Evolutionary conservation across 2,888 invertebrate genomes (phyloP).

Genomic region (Marronus borbonicus): DNA sequence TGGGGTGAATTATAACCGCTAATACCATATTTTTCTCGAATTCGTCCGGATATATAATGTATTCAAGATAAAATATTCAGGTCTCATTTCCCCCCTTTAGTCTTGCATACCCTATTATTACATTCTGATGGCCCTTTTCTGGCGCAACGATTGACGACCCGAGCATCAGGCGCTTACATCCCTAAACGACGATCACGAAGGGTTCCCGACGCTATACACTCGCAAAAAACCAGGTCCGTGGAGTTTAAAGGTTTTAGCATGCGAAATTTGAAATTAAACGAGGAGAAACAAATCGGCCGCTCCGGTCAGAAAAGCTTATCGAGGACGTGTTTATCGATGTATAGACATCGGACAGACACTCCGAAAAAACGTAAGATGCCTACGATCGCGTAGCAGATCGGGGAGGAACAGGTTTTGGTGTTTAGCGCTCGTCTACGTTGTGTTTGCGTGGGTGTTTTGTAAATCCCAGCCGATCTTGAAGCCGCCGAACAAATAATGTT

Average conservation of each 20-base stretch:
- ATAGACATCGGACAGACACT: slow-evolving; percentile 4
- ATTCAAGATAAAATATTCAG: slow-evolving; percentile 68
- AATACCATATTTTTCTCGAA: slow-evolving; percentile 66
- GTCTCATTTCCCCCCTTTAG: slow-evolving; percentile 67
- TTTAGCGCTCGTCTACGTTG: slow-evolving; percentile 36
- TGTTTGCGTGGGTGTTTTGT: slow-evolving; percentile 52
- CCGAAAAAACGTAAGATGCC: slow-evolving; percentile 6
- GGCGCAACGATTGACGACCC: slow-evolving; percentile 55
- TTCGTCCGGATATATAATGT: slow-evolving; percentile 63
- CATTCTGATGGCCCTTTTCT: slow-evolving; percentile 68
- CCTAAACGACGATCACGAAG: slow-evolving; percentile 28
- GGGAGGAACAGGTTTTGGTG: slow-evolving; percentile 42
- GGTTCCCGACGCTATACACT: slow-evolving; percentile 15
- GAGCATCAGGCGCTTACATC: slow-evolving; percentile 31
- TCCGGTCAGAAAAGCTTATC: slow-evolving; percentile 13
- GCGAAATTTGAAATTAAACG: slow-evolving; percentile 40
- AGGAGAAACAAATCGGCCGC: slow-evolving; percentile 8
- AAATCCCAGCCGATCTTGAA: slow-evolving; percentile 59
- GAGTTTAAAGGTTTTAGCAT: slow-evolving; percentile 32
- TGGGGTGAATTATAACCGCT: slow-evolving; percentile 61
- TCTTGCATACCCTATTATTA: slow-evolving; percentile 67
- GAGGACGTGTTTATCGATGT: background rate
- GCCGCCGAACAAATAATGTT: slow-evolving; percentile 65
- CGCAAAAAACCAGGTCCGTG: slow-evolving; percentile 29
- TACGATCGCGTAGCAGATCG: background rate